Evolutionary conservation across 2,797 vertebrate species (phyloP).

Genomic region (Echeneis naucrates): DNA sequence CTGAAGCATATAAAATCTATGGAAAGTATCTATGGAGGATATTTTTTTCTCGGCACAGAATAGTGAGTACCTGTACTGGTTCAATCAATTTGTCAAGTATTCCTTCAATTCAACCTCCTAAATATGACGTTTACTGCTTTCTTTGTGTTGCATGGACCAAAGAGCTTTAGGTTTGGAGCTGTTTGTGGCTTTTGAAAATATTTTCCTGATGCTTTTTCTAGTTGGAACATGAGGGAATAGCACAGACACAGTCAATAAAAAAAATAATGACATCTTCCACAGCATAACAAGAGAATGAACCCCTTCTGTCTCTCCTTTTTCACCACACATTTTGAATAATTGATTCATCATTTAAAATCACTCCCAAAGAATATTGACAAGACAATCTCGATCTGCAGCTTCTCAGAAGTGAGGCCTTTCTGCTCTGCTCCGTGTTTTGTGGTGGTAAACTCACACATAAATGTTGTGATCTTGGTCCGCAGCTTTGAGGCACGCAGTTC

Average conservation of each 20-base stretch:
- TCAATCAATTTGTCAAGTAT: too few relatives aligned
- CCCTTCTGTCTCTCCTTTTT: neutral
- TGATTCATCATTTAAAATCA: neutral
- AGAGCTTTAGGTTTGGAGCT: neutral
- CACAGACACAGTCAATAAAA: neutral
- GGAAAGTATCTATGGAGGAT: slow-evolving; percentile 14
- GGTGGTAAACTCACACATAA: neutral
- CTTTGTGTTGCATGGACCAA: neutral
- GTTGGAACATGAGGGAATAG: neutral
- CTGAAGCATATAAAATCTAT: slow-evolving; percentile 22
- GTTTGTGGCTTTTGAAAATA: neutral
- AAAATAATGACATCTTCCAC: neutral
- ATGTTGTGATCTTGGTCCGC: neutral
- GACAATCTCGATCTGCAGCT: neutral
- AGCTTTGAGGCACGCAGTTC: neutral
- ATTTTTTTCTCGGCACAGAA: neutral
- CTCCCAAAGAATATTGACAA: neutral
- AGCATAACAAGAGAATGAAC: neutral
- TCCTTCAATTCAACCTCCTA: neutral
- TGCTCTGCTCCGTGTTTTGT: neutral
- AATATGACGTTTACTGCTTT: neutral
- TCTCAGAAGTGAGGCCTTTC: neutral
- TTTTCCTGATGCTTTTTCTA: neutral
- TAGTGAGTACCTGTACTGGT: too few relatives aligned
- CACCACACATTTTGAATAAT: neutral